Conservation (phyloP, 2,113 vertebrate species). For the Notechis scutatus region DNA sequence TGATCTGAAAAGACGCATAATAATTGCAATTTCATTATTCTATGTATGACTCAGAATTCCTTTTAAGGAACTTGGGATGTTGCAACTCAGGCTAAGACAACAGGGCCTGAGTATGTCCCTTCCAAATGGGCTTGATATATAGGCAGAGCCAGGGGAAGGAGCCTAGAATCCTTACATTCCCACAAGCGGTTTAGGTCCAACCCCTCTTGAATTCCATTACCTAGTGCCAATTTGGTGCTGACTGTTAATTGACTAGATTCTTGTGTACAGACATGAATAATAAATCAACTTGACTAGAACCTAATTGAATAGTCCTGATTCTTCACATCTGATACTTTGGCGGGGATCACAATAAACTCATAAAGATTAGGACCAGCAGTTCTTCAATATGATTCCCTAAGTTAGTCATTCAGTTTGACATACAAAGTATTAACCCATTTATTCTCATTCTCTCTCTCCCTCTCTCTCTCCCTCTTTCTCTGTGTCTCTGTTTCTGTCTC, state of each 20-base stretch:
- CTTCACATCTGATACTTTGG: too few relatives aligned
- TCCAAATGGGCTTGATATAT: neutral
- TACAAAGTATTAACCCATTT: neutral
- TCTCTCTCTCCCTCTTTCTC: too few relatives aligned
- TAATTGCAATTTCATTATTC: neutral
- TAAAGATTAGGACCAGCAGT: neutral
- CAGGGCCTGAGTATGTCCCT: neutral
- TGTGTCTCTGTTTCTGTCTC: too few relatives aligned
- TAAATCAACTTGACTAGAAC: too few relatives aligned
- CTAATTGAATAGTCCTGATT: too few relatives aligned
- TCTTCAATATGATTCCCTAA: neutral
- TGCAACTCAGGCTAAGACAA: neutral
- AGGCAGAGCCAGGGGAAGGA: too few relatives aligned
- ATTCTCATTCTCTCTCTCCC: neutral
- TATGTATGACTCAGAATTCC: neutral
- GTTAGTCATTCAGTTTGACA: neutral
- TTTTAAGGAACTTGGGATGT: neutral
- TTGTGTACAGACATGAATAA: too few relatives aligned
- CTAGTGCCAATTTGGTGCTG: too few relatives aligned
- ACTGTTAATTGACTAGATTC: too few relatives aligned
- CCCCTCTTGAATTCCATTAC: too few relatives aligned
- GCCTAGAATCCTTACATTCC: too few relatives aligned
- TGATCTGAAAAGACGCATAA: neutral
- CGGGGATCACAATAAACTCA: neutral
- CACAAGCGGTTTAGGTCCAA: too few relatives aligned